phyloP scores from a whole-genome alignment of 2,113 vertebrate species.

The Psilopogon haemacephalus region DNA sequence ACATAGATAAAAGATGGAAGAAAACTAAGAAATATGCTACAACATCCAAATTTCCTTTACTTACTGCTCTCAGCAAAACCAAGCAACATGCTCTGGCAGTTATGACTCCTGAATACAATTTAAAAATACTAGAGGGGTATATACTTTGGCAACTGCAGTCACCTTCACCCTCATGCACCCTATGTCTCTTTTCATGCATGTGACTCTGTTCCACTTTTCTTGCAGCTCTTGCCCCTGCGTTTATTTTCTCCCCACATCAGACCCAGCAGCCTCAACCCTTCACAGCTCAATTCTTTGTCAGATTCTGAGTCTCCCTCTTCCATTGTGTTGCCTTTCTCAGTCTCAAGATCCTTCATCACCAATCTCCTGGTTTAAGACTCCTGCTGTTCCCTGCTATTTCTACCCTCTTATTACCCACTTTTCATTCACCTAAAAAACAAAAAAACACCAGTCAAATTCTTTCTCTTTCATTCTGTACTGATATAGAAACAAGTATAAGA shows the following conservation, averaged over 20 bases:
- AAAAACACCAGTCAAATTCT: background rate
- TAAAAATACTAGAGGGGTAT: background rate
- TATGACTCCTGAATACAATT: background rate
- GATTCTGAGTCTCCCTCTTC: background rate
- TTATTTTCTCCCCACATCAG: background rate
- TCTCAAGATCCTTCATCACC: background rate
- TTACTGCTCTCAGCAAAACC: background rate
- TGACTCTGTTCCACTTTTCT: background rate
- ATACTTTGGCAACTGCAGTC: background rate
- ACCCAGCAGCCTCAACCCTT: background rate
- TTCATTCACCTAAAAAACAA: background rate
- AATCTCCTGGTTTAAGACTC: background rate
- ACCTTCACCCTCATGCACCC: background rate
- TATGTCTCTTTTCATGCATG: background rate
- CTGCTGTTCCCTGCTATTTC: background rate
- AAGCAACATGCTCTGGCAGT: background rate
- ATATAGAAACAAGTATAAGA: slow-evolving; percentile 53
- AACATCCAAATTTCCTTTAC: background rate
- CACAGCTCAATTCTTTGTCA: background rate
- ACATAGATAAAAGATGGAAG: background rate
- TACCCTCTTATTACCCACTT: background rate
- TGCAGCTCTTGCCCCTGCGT: background rate
- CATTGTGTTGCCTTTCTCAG: background rate
- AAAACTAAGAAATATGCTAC: background rate
- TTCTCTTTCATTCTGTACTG: background rate